Evolutionary conservation across 2,113 vertebrate genomes (phyloP).

Genomic region (Diadophis punctatus): DNA sequence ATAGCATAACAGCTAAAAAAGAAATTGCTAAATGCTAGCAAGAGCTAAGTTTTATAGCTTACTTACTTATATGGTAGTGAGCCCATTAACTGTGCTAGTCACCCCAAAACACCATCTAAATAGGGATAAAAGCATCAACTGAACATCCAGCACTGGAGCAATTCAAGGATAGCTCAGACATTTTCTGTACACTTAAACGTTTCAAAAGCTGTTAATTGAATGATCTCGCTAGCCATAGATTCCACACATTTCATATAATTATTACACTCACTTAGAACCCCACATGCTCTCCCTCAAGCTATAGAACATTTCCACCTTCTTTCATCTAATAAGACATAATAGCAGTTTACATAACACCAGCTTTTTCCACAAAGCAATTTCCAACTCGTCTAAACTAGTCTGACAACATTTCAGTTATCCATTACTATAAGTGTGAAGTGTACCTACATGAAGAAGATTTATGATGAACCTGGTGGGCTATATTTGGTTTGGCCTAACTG

Average conservation of each 20-base stretch:
- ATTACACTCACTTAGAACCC: background rate
- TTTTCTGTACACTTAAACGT: background rate
- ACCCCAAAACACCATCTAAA: background rate
- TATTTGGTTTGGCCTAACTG: background rate
- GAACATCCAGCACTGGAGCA: background rate
- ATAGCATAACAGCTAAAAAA: background rate
- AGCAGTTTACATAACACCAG: background rate
- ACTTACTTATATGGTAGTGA: background rate
- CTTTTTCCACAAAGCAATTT: background rate
- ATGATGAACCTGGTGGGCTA: background rate
- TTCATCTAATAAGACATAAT: background rate
- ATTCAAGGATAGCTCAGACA: background rate
- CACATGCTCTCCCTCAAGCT: background rate
- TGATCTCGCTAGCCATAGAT: background rate
- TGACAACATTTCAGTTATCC: background rate
- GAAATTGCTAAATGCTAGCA: background rate
- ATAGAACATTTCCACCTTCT: background rate
- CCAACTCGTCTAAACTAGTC: background rate
- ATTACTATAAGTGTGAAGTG: background rate
- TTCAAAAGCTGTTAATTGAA: background rate
- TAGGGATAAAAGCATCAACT: background rate
- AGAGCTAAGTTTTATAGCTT: background rate
- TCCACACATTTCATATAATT: background rate
- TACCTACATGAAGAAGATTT: background rate
- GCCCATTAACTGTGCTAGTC: background rate